Evolutionary conservation across 2,888 invertebrate genomes (phyloP), one percentile per base, ranked within the genome.

Genomic region (Rotaria sp.): DNA sequence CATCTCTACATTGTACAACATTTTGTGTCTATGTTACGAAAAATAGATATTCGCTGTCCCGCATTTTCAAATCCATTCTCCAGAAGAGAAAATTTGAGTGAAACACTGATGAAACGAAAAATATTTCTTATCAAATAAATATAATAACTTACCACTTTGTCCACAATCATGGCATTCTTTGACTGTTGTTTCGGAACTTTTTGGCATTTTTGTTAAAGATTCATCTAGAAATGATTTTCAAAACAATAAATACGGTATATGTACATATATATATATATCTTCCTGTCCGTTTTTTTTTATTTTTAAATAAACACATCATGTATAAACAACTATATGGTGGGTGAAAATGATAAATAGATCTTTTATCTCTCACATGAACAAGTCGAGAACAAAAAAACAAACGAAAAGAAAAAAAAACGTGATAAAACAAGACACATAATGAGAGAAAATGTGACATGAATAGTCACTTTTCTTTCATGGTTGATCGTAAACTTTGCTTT

Each of bases 141-240:
- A 35, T 13, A 4, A 5, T 45, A 13, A 45, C 80, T 80, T n/a
- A 80, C 80, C 80, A 80, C 26, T 80, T 26, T 80, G 80, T 80
- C 80, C 80, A 80, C 80, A 80, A 80, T 80, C 80, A n/a, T 80
- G 41, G n/a, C 80, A 80, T 80, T 80, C 80, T 80, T 80, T 80
- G 15, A n/a, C 21, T 26, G 45, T 80, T 80, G 80, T 80, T 45
- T 80, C 80, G 26, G 80, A 80, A 41, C 45, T 45, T 80, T 45
- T 41, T 0, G 80, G 80, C 80, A 80, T 80, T 45, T 50, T 45
- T 41, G n/a, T 80, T 45, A 45, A 80, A 11, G 5, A 41, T 67
- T 67, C 67, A 67, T 67, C 67, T 67, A 67, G 35, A 67, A 67
- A 35, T 35, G 35, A 35, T 18, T 35, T 52, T 67, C 30, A 67